phyloP scores from a whole-genome alignment of 2,888 invertebrate genomes.

The Ormia ochracea region DNA sequence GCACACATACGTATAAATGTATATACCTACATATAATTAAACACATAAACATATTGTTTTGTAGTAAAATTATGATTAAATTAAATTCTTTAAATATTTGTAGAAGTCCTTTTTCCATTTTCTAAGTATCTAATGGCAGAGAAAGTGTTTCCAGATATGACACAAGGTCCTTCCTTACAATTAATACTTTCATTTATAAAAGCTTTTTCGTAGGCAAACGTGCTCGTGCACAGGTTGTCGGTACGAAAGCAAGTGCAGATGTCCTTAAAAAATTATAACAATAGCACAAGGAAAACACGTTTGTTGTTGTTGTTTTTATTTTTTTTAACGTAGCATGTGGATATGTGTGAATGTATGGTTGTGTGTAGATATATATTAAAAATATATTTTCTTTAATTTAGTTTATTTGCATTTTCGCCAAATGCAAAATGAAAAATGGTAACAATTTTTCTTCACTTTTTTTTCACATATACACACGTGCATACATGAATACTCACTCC shows the following conservation, averaged over 20 bases:
- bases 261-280: constrained; percentile 34
- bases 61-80: not conserved
- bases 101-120: not conserved
- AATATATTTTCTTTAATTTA: not conserved
- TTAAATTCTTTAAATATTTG: not conserved
- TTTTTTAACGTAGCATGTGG: not conserved
- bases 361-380: no score
- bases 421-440: not conserved
- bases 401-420: not conserved
- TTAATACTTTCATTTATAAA: constrained; percentile 36
- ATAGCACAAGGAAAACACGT: not conserved
- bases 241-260: constrained; percentile 40
- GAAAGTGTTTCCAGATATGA: constrained; percentile 38
- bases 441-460: not conserved
- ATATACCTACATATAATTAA: no score
- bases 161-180: constrained; percentile 8
- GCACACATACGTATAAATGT: not conserved
- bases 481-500: no score
- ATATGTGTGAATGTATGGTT: not conserved
- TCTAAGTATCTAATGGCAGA: constrained; percentile 11
- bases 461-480: no score
- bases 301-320: constrained; percentile 5
- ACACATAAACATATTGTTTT: no score
- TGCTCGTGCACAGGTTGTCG: not conserved
- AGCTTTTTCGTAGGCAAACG: constrained; percentile 21